A percentile compares a stretch with the other conserved stretches of the same genome.
Evolutionary conservation across 2,888 invertebrate species (phyloP).

Genomic region (Aporophyla lueneburgensis): DNA sequence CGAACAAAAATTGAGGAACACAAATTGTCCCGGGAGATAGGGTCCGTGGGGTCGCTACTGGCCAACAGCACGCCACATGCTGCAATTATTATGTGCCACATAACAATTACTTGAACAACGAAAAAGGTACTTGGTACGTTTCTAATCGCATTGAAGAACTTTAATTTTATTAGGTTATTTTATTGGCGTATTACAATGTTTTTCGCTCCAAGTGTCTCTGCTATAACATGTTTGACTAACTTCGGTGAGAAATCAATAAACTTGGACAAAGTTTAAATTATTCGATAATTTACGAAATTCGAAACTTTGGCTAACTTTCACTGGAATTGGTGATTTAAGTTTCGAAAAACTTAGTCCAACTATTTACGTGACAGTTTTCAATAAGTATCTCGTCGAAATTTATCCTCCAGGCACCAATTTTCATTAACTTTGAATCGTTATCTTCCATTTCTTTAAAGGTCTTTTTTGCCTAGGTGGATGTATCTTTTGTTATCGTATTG

Average conservation of each 20-base stretch:
- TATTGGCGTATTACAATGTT: not conserved
- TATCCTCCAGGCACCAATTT: slow-evolving; percentile 7
- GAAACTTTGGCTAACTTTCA: slow-evolving; percentile 26
- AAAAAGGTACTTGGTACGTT: not conserved
- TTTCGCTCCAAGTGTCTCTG: not conserved
- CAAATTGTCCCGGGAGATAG: no score
- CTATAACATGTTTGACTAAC: slow-evolving; percentile 2
- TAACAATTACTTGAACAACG: no score
- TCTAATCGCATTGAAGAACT: not conserved
- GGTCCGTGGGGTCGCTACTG: no score
- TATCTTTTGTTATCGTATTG: no score
- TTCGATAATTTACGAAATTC: slow-evolving; percentile 40
- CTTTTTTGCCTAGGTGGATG: not conserved
- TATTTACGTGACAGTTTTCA: slow-evolving; percentile 36
- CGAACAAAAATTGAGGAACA: no score
- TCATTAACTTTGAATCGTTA: not conserved
- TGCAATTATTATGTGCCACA: no score
- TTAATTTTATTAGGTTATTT: not conserved
- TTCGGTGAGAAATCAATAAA: slow-evolving; percentile 36
- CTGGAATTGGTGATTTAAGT: slow-evolving; percentile 38
- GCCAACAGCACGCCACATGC: no score
- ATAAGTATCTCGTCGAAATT: slow-evolving; percentile 18
- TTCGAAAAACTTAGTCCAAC: slow-evolving; percentile 40
- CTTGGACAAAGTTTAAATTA: slow-evolving; percentile 41
- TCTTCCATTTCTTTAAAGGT: not conserved